These are phyloP conservation scores for Trichonephila clavipes DNA, from an alignment of 1,140 invertebrate genomes.

Conservation along the genomic window DNA sequence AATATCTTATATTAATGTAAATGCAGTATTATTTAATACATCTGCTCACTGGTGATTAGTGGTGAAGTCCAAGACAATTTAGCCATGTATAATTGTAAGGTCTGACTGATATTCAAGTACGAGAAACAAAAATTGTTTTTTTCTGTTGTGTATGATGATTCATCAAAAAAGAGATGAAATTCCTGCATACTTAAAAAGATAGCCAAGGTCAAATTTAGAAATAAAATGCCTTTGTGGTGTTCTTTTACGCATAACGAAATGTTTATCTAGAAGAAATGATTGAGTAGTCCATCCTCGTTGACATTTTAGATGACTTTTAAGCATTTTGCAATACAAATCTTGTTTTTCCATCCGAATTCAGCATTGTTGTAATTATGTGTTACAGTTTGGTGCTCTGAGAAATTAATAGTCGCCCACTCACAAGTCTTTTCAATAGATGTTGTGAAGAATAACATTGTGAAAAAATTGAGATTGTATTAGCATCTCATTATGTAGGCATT, in stretches of 20 bases:
- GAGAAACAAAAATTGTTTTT: too few relatives aligned
- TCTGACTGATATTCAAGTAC: too few relatives aligned
- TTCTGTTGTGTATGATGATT: too few relatives aligned
- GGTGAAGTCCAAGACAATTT: too few relatives aligned
- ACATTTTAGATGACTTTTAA: background rate
- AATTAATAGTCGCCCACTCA: background rate
- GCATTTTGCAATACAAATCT: background rate
- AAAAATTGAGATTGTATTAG: slow-evolving; percentile 14
- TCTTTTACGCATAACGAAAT: background rate
- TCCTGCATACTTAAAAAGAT: background rate
- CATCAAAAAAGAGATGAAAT: too few relatives aligned
- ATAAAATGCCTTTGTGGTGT: background rate
- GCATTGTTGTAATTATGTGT: background rate
- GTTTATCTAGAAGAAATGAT: background rate
- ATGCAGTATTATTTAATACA: too few relatives aligned
- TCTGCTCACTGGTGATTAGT: too few relatives aligned
- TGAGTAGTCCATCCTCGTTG: background rate
- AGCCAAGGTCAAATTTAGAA: background rate
- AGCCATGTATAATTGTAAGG: too few relatives aligned
- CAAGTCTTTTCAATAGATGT: background rate
- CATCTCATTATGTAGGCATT: slow-evolving; percentile 3
- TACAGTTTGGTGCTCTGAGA: slow-evolving; percentile 13
- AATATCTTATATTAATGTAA: too few relatives aligned
- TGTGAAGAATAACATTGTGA: background rate
- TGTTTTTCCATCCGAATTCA: background rate